Percentiles rank a stretch among this genome's conserved stretches.
Evolutionary conservation across 2,797 vertebrate genomes (phyloP).

Genomic region (Enteromius trimaculatus): DNA sequence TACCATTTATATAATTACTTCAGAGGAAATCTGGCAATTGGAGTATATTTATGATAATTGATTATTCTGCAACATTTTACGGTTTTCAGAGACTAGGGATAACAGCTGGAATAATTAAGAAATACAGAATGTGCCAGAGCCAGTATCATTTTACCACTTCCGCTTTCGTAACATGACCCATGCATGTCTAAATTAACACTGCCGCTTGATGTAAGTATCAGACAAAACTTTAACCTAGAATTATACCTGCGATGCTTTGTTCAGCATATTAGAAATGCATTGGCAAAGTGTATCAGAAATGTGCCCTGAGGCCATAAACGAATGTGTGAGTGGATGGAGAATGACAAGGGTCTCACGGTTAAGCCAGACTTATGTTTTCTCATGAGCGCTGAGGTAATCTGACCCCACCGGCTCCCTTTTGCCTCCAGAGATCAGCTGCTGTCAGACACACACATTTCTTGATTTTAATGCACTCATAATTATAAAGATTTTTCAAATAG

Average conservation of each 20-base stretch:
- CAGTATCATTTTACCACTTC: neutral
- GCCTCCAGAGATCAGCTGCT: conserved; percentile 31
- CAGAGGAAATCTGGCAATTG: conserved; percentile 5
- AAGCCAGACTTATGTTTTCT: conserved; percentile 22
- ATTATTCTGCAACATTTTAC: conserved; percentile 15
- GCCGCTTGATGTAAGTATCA: neutral
- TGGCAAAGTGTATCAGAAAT: neutral
- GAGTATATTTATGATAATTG: conserved; percentile 37
- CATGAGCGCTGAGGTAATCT: conserved; percentile 35
- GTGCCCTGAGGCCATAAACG: neutral
- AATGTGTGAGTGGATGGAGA: conserved; percentile 8
- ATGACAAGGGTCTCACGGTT: neutral
- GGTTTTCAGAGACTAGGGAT: neutral
- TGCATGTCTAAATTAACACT: neutral
- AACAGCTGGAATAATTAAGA: conserved; percentile 19
- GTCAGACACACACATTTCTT: conserved; percentile 24
- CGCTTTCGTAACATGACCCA: neutral
- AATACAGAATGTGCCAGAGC: neutral
- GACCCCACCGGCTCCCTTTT: conserved; percentile 5
- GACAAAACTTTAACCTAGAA: conserved; percentile 14
- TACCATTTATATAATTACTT: conserved; percentile 24
- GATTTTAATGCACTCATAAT: conserved; percentile 38
- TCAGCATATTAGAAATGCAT: conserved; percentile 6
- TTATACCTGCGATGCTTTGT: neutral
- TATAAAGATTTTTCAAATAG: conserved; percentile 22